These are phyloP conservation scores for Arctopsyche grandis DNA, from an alignment of 1,140 invertebrate species.

Conservation along the genomic window DNA sequence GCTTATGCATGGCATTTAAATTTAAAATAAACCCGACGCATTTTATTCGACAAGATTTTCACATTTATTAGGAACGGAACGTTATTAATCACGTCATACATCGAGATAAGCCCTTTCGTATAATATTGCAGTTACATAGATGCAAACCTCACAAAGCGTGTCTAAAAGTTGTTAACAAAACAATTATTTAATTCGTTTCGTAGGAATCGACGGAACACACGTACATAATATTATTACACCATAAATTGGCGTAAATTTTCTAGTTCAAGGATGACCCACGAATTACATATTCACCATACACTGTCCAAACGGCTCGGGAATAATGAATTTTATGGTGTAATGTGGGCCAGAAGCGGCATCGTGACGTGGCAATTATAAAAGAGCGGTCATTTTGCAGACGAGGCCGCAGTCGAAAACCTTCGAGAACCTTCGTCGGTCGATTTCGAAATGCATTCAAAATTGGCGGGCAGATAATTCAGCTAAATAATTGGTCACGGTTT, in stretches of 20 bases:
- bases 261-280: constrained; percentile 13
- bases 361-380: constrained; percentile 20
- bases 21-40: too few species aligned
- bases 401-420: constrained; percentile 30
- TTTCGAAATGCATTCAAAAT: constrained; percentile 48
- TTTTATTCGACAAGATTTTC: neutral
- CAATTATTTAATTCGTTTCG: too few species aligned
- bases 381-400: constrained; percentile 21
- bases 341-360: constrained; percentile 13
- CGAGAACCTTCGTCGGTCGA: constrained; percentile 35
- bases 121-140: constrained; percentile 19
- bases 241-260: neutral
- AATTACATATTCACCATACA: neutral
- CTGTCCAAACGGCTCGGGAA: neutral
- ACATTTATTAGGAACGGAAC: neutral
- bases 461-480: constrained; percentile 45
- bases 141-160: neutral
- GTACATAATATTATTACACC: neutral
- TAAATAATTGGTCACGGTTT: constrained; percentile 45
- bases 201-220: neutral
- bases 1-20: too few species aligned
- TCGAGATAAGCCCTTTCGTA: constrained; percentile 7
- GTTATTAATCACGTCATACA: constrained; percentile 19
- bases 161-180: neutral
- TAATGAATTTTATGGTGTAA: constrained; percentile 13